Evolutionary conservation across 2,797 vertebrate genomes (phyloP), one percentile per base, ranked within the genome.

Genomic region (Rhabdophis nuchalis): DNA sequence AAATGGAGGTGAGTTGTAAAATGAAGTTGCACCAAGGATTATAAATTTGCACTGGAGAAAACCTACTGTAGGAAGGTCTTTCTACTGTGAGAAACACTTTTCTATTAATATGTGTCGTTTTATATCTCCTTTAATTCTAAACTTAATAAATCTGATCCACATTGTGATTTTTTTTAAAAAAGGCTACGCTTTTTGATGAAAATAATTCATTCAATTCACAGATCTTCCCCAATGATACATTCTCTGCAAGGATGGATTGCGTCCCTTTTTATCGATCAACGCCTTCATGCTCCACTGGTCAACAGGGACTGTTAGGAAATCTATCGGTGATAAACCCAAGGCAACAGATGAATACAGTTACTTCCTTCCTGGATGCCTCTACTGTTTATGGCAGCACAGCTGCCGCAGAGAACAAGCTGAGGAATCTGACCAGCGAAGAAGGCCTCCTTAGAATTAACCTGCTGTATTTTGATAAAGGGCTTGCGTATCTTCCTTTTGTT

Each of bases 331-430:
- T 95, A 86, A 95, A 96, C 50, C 97, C 98, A 88, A 97, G 98
- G 57, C 98, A 99, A 86, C 99, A 99, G 96, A 97, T 99, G 89
- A 99, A 99, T 56, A 96, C 96, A 25, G 94, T 98, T 94, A 98
- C 98, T 4, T 99, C 99, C 1, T 99, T 99, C 96, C 97, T 99
- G 0, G 99, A 99, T 4, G 99, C 98, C 1, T 99, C 99, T 2
- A 97, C 98, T 0, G 98, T 99, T 56, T 99, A 99, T 0, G 98
- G 99, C 91, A 97, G 98, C 95, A 98, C 97, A 0, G 92, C 94
- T 0, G 95, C 95, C 1, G 0, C 94, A 4, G 97, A 98, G 96
- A 96, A 87, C 91, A 96, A 93, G 93, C 96, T 99, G 29, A 98
- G 98, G 68, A 98, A 99, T 96, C 96, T 98, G 90, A 96, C 97